Evolutionary conservation across 2,797 vertebrate genomes (phyloP).

Genomic region (Poecilia wingei): DNA sequence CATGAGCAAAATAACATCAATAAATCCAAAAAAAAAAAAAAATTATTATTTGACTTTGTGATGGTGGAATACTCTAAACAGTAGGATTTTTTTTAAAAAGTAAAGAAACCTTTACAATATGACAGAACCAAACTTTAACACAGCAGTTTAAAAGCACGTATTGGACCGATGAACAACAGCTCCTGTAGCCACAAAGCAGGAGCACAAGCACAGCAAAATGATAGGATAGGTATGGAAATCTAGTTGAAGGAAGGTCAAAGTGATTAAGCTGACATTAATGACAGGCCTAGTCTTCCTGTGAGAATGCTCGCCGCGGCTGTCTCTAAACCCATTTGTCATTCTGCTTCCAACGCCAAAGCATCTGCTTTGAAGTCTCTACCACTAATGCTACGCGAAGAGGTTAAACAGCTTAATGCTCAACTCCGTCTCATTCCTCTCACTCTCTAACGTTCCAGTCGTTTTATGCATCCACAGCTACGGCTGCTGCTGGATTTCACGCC

Average conservation of each 20-base stretch:
- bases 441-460: constrained; percentile 75
- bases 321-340: constrained; percentile 82
- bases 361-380: constrained; percentile 85
- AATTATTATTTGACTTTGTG: neutral
- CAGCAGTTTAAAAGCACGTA: neutral
- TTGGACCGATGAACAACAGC: constrained; percentile 44
- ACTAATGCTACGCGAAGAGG: constrained; percentile 82
- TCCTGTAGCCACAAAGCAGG: constrained; percentile 59
- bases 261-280: constrained; percentile 85
- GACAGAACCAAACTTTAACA: neutral
- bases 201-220: constrained; percentile 65
- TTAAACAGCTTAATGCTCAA: constrained; percentile 85
- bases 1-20: neutral
- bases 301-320: constrained; percentile 75
- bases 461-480: constrained; percentile 69
- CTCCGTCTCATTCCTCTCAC: constrained; percentile 79
- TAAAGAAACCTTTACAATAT: neutral
- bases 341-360: constrained; percentile 72
- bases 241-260: constrained; percentile 84
- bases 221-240: constrained; percentile 84
- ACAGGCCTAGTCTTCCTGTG: constrained; percentile 79
- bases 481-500: constrained; percentile 79
- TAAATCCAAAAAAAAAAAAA: neutral
- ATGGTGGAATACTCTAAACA: neutral
- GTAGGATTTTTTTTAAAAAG: neutral